Conservation (phyloP, 2,888 invertebrate genomes). For the Xiphydria camelus region DNA sequence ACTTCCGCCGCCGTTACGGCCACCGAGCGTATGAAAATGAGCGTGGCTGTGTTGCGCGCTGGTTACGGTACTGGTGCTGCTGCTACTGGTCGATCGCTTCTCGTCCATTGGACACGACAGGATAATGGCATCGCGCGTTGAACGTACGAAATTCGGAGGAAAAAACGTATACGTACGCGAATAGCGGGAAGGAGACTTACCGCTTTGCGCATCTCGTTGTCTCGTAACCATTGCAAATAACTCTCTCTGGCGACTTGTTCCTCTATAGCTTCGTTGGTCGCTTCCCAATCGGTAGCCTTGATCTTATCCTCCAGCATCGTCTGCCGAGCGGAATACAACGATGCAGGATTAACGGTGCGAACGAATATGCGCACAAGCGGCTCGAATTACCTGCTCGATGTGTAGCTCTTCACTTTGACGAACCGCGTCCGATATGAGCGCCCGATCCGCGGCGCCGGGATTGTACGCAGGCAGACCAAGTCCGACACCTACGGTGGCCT, state of each 20-base stretch:
- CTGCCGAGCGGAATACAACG: conserved; percentile 55
- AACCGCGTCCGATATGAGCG: conserved; percentile 73
- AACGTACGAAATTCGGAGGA: neutral
- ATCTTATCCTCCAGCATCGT: conserved; percentile 90
- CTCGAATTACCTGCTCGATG: conserved; percentile 71
- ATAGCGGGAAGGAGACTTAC: no score
- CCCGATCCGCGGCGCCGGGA: conserved; percentile 73
- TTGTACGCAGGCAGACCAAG: conserved; percentile 80
- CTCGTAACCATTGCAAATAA: conserved; percentile 77
- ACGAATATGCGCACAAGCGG: no score
- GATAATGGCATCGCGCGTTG: neutral
- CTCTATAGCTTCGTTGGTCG: conserved; percentile 87
- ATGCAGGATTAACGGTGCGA: neutral
- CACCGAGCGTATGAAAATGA: conserved; percentile 47
- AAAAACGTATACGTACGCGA: no score
- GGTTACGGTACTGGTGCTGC: conserved; percentile 50
- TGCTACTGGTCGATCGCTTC: conserved; percentile 49
- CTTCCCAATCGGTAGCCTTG: conserved; percentile 88
- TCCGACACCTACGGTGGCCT: conserved; percentile 80
- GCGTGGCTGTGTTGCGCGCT: conserved; percentile 50
- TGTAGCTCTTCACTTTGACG: conserved; percentile 77
- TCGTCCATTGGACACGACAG: conserved; percentile 5
- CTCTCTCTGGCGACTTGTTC: conserved; percentile 86
- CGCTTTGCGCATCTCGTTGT: conserved; percentile 65
- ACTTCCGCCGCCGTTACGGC: no score